These are phyloP conservation scores for Musca domestica DNA, from an alignment of 1,140 invertebrate genomes.

Conservation along the genomic window DNA sequence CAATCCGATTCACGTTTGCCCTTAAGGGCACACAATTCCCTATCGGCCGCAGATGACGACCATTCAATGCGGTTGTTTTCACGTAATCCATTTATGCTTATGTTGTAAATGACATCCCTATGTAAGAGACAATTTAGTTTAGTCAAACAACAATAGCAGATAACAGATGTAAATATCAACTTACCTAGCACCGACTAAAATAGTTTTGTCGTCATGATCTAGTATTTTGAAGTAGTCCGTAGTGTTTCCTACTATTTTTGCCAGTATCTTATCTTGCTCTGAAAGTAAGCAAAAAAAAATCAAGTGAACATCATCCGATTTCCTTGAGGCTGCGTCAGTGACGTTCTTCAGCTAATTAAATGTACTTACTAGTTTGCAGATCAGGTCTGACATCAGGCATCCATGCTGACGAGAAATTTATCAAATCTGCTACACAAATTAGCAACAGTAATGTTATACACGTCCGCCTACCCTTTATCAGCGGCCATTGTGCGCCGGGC, in stretches of 20 bases:
- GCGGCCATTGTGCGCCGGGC: background rate
- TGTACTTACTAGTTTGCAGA: constrained; percentile 48
- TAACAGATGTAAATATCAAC: constrained; percentile 26
- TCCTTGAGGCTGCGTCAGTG: background rate
- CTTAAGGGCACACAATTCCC: constrained; percentile 82
- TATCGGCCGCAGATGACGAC: constrained; percentile 77
- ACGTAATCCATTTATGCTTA: constrained; percentile 69
- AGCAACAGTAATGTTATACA: constrained; percentile 18
- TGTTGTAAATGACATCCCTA: constrained; percentile 76
- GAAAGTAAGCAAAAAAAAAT: constrained; percentile 27
- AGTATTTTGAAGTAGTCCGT: constrained; percentile 59
- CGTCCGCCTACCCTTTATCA: constrained; percentile 5
- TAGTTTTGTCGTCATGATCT: constrained; percentile 56
- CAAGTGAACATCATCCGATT: background rate
- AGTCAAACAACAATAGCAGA: background rate
- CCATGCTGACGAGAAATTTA: constrained; percentile 33
- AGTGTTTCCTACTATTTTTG: constrained; percentile 48
- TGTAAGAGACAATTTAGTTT: background rate
- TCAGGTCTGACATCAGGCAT: constrained; percentile 52
- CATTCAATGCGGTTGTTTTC: constrained; percentile 74
- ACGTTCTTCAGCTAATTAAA: background rate
- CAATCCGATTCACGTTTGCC: constrained; percentile 84
- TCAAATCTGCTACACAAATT: constrained; percentile 7
- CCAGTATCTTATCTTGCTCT: constrained; percentile 48
- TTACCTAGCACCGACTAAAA: constrained; percentile 56